Conservation (phyloP, 1,140 invertebrate species). For the Nasonia giraulti region DNA sequence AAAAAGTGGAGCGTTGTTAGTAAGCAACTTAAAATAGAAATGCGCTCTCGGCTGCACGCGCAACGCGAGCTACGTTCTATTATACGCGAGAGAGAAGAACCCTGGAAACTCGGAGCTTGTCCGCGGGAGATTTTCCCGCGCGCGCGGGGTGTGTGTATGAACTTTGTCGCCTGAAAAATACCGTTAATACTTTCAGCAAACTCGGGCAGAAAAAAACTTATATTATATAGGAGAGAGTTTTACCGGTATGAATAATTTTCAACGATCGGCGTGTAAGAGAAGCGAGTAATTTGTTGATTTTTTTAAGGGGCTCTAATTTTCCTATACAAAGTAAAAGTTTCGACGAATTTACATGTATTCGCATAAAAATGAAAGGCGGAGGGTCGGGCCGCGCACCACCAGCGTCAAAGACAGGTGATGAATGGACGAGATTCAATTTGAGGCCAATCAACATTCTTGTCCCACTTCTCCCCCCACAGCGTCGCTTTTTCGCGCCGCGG, state of each 20-base stretch:
- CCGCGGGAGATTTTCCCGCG: background rate
- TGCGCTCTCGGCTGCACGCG: background rate
- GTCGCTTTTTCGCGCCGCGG: conserved; percentile 20
- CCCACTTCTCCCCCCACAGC: conserved; percentile 46
- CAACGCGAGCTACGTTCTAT: conserved; percentile 7
- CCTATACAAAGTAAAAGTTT: no score
- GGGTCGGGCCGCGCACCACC: background rate
- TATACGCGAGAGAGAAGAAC: background rate
- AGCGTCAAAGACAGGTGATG: conserved; percentile 60
- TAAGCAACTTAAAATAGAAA: conserved; percentile 46
- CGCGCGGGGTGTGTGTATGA: background rate
- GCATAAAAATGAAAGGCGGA: conserved; percentile 5
- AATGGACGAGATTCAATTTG: conserved; percentile 70
- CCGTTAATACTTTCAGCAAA: no score
- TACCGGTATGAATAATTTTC: no score
- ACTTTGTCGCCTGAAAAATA: no score
- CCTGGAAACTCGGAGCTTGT: conserved; percentile 17
- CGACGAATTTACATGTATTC: background rate
- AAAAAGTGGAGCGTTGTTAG: conserved; percentile 54
- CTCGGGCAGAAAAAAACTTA: no score
- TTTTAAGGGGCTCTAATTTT: no score
- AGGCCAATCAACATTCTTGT: conserved; percentile 72
- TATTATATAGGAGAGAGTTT: no score
- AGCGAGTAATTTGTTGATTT: no score
- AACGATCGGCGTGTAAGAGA: no score